Percentiles rank a stretch among this genome's conserved stretches.
Evolutionary conservation across 2,797 vertebrate species (phyloP).

Genomic region (Psittacula echo): DNA sequence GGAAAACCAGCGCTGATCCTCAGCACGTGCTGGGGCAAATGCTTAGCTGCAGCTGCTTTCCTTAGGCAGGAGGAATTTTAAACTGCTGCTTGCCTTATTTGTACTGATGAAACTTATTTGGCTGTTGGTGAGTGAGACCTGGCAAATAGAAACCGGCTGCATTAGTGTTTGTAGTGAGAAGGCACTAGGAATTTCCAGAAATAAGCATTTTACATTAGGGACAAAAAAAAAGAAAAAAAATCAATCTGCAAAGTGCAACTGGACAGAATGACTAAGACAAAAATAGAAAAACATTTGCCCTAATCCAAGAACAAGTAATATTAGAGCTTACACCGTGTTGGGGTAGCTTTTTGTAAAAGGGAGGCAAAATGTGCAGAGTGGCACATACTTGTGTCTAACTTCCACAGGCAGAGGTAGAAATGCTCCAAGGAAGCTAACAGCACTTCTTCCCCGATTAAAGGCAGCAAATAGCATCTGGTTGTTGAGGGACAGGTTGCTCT

Average conservation of each 20-base stretch:
- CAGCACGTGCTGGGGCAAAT: neutral
- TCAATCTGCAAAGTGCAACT: neutral
- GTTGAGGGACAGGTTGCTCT: neutral
- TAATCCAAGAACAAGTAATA: neutral
- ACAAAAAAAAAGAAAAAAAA: fast-evolving
- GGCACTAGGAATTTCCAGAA: neutral
- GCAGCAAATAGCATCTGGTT: neutral
- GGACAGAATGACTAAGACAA: neutral
- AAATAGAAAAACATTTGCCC: neutral
- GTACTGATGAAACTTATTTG: neutral
- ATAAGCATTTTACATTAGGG: neutral
- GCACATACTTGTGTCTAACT: fast-evolving
- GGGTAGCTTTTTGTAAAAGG: neutral
- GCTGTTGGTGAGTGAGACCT: neutral
- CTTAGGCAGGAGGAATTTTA: neutral
- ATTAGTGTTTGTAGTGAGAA: neutral
- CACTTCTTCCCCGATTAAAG: neutral
- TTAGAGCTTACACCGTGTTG: neutral
- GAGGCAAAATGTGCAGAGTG: neutral
- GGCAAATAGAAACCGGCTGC: neutral
- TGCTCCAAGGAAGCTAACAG: neutral
- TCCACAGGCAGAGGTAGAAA: neutral
- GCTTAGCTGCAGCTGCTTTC: neutral
- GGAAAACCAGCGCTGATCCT: neutral
- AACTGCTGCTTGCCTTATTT: neutral